Conservation (phyloP, 92 coral and sea anemone species). For the Epizoanthus stellaris region DNA sequence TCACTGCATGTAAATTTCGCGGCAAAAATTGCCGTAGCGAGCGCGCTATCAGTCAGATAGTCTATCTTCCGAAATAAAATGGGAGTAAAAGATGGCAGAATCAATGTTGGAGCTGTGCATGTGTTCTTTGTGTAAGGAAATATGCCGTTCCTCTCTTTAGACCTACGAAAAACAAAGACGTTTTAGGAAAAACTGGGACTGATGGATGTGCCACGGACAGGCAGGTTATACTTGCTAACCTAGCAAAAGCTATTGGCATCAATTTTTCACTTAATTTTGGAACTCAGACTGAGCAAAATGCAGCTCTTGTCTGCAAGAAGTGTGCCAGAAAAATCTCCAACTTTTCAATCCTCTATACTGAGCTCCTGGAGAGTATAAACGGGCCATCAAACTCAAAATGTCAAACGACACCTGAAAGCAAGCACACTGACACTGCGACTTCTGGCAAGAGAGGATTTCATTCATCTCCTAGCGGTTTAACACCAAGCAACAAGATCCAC, state of each 20-base stretch:
- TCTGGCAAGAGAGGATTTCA: too few relatives aligned
- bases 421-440: too few relatives aligned
- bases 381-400: background rate
- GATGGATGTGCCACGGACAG: too few relatives aligned
- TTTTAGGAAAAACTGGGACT: conserved; percentile 27
- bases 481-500: background rate
- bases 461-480: background rate
- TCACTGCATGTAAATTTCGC: too few relatives aligned
- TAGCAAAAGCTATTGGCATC: conserved; percentile 8
- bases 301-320: conserved; percentile 28
- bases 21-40: too few relatives aligned
- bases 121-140: too few relatives aligned
- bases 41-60: too few relatives aligned
- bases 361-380: conserved; percentile 20
- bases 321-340: conserved; percentile 50
- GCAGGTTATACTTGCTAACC: too few relatives aligned
- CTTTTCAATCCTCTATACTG: conserved; percentile 16
- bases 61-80: too few relatives aligned
- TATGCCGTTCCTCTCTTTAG: conserved; percentile 38
- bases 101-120: too few relatives aligned
- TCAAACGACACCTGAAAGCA: background rate
- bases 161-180: conserved; percentile 48
- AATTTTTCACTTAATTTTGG: conserved; percentile 24
- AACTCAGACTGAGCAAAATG: background rate
- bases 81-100: too few relatives aligned